A percentile compares a stretch with the other conserved stretches of the same genome.
Evolutionary conservation across 2,888 invertebrate genomes (phyloP).

Genomic region (Stenodera caucasica): DNA sequence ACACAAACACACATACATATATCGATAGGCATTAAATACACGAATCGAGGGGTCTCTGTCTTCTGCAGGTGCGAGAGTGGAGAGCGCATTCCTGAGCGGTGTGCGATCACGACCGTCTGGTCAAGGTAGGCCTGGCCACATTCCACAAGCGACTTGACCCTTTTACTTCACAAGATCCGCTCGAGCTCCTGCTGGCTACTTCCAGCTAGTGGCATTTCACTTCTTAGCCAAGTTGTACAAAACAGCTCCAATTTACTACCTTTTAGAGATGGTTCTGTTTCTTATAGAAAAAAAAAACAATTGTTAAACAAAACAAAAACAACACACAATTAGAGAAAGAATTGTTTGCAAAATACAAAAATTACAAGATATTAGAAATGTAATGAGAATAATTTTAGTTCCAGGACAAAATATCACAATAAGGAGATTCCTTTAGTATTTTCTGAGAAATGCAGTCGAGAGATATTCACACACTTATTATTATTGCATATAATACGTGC

Average conservation of each 20-base stretch:
- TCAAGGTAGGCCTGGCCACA: constrained; percentile 55
- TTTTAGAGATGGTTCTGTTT: too few species aligned
- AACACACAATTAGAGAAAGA: too few species aligned
- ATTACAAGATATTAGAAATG: not conserved
- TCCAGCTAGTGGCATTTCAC: constrained; percentile 22
- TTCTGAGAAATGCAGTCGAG: constrained; percentile 31
- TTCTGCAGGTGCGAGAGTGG: constrained; percentile 47
- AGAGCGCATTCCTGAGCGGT: constrained; percentile 53
- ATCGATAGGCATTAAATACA: not conserved
- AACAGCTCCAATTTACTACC: constrained; percentile 14
- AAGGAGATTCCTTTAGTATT: not conserved
- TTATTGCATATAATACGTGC: constrained; percentile 2
- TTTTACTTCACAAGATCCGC: constrained; percentile 40
- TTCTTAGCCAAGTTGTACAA: constrained; percentile 10
- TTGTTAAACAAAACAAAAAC: too few species aligned
- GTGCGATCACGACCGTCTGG: constrained; percentile 54
- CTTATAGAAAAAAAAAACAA: too few species aligned
- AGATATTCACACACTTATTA: constrained; percentile 36
- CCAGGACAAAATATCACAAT: constrained; percentile 4
- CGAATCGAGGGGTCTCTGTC: constrained; percentile 25
- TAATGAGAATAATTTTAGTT: not conserved
- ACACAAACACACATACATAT: not conserved
- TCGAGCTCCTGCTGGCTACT: constrained; percentile 31
- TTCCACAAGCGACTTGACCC: constrained; percentile 54
- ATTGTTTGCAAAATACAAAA: too few species aligned